Base-by-base conservation (phyloP, 2,888 invertebrate species). In the Eubasilissa splendida region DNA sequence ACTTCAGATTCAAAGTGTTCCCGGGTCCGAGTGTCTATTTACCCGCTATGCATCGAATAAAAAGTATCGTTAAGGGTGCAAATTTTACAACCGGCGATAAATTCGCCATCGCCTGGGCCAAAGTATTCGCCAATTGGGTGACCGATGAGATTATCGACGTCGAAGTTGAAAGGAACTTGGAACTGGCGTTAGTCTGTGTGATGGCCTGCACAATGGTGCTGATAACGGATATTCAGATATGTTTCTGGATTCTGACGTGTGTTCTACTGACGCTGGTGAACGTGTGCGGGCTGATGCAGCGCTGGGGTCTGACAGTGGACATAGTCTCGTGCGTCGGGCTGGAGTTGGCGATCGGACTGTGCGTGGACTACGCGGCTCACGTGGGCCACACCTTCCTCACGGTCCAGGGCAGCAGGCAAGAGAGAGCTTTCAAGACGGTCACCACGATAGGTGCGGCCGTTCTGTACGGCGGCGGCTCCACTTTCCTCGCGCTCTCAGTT, bases 311-410 rank as follows among this genome's bases (percentile, higher is more conserved):
- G 86, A 95, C 96, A 3, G 94, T 96, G 59, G 96, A 96, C 86
- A 92, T 95, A 76, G 94, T 95, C 10, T 94, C 96, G 76, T 95
- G 96, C 86, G 95, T 96, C 78, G 95, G 94, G 52, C 89, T 96
- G 11, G 95, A 96, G 85, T 89, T 96, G 54, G 95, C 95, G 3
- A 94, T 96, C 82, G 96, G 96, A 74, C 89, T 96, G 75, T 95
- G 96, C 85, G 95, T 96, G 0, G 96, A 96, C 87, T 96, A 96
- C 85, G 95, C 96, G 0, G 94, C 95, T 3, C 95, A 95, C 86
- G 93, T 95, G 7, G 95, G 95, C 0, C 96, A 96, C 86, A 94
- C 95, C 3, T 96, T 96, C 87, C 90, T 96, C 85, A 94, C 94
- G 2, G 88, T 91, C 22, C 88, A 91, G 63, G 91, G 92, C 0